These are phyloP conservation scores for Xyliphius kryptos DNA, from an alignment of 2,113 vertebrate genomes.

Conservation along the genomic window DNA sequence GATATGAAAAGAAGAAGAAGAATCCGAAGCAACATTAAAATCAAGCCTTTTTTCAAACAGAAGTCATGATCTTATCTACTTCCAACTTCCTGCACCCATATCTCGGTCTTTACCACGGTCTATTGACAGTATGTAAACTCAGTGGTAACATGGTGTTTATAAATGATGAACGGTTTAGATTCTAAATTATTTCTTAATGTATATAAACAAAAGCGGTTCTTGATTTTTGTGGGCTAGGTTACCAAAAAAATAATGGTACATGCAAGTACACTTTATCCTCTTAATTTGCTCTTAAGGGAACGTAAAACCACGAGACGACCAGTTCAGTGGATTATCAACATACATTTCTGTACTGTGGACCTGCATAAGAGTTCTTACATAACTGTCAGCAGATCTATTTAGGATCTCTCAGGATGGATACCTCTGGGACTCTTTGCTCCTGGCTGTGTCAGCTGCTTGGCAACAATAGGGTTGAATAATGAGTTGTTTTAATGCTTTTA, in stretches of 20 bases:
- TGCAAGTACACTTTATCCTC: constrained; percentile 1
- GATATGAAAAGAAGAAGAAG: not conserved
- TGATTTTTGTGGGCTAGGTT: not conserved
- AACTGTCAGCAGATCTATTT: constrained; percentile 36
- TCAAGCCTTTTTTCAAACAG: not conserved
- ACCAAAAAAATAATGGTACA: not conserved
- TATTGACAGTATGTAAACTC: constrained; percentile 5
- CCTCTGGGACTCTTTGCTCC: constrained; percentile 8
- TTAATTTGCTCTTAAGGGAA: constrained; percentile 11
- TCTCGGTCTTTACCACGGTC: not conserved
- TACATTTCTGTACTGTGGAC: constrained; percentile 17
- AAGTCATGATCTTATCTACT: not conserved
- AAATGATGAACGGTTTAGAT: not conserved
- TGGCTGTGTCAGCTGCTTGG: constrained; percentile 5
- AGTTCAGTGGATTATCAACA: constrained; percentile 24
- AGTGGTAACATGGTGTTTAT: not conserved
- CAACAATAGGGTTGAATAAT: constrained; percentile 2
- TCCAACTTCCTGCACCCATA: not conserved
- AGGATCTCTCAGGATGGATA: constrained; percentile 22
- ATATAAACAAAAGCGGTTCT: constrained; percentile 9
- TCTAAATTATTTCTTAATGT: not conserved
- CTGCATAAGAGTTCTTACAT: constrained; percentile 34
- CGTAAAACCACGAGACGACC: constrained; percentile 11
- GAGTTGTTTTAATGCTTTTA: too few relatives aligned
- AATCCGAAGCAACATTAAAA: constrained; percentile 1